A percentile compares a stretch with the other conserved stretches of the same genome.
Conservation (phyloP, 2,888 invertebrate genomes). For the Hybos culiciformis region DNA sequence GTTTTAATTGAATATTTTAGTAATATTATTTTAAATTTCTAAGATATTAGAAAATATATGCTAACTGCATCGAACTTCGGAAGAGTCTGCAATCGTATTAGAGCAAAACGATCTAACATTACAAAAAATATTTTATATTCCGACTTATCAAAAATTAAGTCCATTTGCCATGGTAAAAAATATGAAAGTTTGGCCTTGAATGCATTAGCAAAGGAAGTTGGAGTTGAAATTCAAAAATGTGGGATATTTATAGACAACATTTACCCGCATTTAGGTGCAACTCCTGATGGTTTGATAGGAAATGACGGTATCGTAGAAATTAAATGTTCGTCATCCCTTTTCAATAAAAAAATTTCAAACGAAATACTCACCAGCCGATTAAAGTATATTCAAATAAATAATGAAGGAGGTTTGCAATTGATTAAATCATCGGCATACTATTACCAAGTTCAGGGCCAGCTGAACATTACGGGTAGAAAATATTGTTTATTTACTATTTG, state of each 20-base stretch:
- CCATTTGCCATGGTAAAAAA: background rate
- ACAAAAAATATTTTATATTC: background rate
- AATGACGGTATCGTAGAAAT: background rate
- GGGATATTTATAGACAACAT: background rate
- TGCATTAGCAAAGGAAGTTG: background rate
- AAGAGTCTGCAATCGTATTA: background rate
- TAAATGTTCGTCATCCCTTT: background rate
- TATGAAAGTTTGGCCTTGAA: background rate
- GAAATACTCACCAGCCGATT: too few relatives aligned
- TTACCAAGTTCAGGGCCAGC: too few relatives aligned
- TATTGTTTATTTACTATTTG: too few relatives aligned
- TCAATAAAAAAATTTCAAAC: too few relatives aligned
- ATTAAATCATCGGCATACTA: too few relatives aligned
- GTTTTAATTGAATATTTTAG: too few relatives aligned
- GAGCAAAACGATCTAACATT: background rate
- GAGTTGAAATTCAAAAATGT: background rate
- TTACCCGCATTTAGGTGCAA: background rate
- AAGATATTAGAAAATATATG: background rate
- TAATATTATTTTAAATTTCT: too few relatives aligned
- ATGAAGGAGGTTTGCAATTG: too few relatives aligned
- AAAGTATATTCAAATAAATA: too few relatives aligned
- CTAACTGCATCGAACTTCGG: background rate
- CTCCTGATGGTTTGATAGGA: background rate
- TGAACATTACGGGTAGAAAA: too few relatives aligned
- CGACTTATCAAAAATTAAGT: background rate